phyloP scores from a whole-genome alignment of 1,140 invertebrate genomes.

The Pomacea maculata region DNA sequence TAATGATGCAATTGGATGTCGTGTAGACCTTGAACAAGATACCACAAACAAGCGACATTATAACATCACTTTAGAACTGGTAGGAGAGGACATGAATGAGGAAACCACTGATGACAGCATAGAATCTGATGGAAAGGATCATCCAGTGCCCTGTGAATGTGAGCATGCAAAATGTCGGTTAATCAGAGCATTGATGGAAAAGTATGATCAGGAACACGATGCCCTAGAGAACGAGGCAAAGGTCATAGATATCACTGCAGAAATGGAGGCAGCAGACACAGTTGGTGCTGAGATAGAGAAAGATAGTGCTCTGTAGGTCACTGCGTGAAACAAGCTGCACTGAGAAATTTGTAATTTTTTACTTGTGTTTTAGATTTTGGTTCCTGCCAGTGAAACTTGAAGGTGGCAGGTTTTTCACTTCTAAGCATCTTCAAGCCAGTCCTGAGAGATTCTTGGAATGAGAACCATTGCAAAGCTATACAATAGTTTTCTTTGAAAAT shows the following conservation, averaged over 20 bases:
- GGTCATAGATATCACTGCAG: slow-evolving; percentile 19
- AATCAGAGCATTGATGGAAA: slow-evolving; percentile 50
- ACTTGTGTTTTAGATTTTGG: no score
- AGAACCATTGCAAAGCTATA: no score
- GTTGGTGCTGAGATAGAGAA: slow-evolving; percentile 6
- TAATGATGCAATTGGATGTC: slow-evolving; percentile 35
- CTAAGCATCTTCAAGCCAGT: no score
- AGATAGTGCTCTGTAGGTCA: neutral
- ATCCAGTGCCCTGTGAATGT: slow-evolving; percentile 54
- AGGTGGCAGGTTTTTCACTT: no score
- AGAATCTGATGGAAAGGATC: slow-evolving; percentile 26
- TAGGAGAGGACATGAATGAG: slow-evolving; percentile 22
- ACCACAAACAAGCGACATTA: slow-evolving; percentile 50
- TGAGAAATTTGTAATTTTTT: no score
- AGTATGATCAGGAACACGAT: slow-evolving; percentile 48
- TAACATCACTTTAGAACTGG: slow-evolving; percentile 51
- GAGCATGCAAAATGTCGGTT: slow-evolving; percentile 45
- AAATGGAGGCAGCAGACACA: slow-evolving; percentile 15
- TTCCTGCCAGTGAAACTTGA: no score
- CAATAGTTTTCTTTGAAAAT: no score
- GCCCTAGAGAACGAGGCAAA: slow-evolving; percentile 50
- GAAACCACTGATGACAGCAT: slow-evolving; percentile 9
- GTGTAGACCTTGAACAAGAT: slow-evolving; percentile 43
- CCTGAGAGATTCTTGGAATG: no score
- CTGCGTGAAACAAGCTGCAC: no score